These are phyloP conservation scores for Lemur catta DNA, from an alignment of 2,797 vertebrate species.

Conservation along the genomic window DNA sequence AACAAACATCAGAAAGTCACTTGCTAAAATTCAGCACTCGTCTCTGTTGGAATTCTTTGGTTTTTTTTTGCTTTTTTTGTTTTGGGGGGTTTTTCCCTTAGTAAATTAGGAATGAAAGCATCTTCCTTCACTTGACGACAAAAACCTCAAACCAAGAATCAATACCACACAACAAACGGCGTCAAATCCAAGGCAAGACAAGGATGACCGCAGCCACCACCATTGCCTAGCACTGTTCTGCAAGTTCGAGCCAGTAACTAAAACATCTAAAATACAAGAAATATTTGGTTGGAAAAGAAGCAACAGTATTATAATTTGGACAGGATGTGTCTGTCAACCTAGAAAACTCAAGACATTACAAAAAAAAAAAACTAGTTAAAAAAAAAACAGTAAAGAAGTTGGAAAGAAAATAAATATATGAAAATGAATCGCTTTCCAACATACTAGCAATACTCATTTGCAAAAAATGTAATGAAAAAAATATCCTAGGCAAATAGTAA, in stretches of 20 bases:
- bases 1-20: not conserved
- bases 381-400: conserved; percentile 13
- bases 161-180: not conserved
- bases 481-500: conserved; percentile 40
- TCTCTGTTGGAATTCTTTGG: not conserved
- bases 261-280: not conserved
- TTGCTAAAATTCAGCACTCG: not conserved
- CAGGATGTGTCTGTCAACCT: not conserved
- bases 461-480: conserved; percentile 59
- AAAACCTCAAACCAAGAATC: not conserved
- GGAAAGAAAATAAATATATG: conserved; percentile 56
- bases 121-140: not conserved
- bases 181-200: not conserved
- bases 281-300: not conserved
- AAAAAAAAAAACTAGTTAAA: not conserved
- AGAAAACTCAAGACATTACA: not conserved
- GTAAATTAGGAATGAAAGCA: not conserved
- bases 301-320: not conserved
- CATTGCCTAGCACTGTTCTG: fast-evolving
- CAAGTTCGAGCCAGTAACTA: not conserved
- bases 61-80: not conserved
- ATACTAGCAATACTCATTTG: conserved; percentile 45
- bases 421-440: conserved; percentile 46
- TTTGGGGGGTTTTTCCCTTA: not conserved
- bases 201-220: not conserved